These are phyloP conservation scores for Eurytoma adleriae DNA, from an alignment of 2,888 invertebrate species.

Conservation along the genomic window DNA sequence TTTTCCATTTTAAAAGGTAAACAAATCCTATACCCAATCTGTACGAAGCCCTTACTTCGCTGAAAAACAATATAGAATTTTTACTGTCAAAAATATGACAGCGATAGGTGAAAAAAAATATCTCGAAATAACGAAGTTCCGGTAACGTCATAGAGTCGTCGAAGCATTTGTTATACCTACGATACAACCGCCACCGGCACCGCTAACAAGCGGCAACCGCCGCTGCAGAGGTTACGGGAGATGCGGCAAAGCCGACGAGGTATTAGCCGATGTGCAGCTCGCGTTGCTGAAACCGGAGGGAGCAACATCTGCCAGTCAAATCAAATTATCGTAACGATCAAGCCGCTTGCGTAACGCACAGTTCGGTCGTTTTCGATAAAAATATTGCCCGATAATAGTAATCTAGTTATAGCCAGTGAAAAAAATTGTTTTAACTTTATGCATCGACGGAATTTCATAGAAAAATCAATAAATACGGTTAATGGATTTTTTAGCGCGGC, in stretches of 20 bases:
- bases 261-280: conserved; percentile 4
- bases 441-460: background rate
- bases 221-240: conserved; percentile 13
- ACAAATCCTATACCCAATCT: too few species aligned
- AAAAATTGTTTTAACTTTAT: background rate
- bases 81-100: too few species aligned
- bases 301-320: conserved; percentile 51
- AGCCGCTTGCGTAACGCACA: background rate
- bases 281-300: background rate
- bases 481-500: background rate
- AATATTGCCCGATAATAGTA: conserved; percentile 40
- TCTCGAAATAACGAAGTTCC: conserved; percentile 30
- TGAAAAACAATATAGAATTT: too few species aligned
- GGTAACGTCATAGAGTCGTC: background rate
- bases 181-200: conserved; percentile 9
- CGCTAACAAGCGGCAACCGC: conserved; percentile 25
- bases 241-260: background rate
- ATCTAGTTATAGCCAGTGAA: conserved; percentile 17
- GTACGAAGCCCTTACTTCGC: background rate
- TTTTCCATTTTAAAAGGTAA: too few species aligned
- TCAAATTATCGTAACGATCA: conserved; percentile 51
- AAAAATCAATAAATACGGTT: conserved; percentile 8
- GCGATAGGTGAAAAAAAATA: background rate
- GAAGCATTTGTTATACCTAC: background rate
- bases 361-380: conserved; percentile 1